phyloP scores from a whole-genome alignment of 2,797 vertebrate genomes.

The Caiman crocodilus region DNA sequence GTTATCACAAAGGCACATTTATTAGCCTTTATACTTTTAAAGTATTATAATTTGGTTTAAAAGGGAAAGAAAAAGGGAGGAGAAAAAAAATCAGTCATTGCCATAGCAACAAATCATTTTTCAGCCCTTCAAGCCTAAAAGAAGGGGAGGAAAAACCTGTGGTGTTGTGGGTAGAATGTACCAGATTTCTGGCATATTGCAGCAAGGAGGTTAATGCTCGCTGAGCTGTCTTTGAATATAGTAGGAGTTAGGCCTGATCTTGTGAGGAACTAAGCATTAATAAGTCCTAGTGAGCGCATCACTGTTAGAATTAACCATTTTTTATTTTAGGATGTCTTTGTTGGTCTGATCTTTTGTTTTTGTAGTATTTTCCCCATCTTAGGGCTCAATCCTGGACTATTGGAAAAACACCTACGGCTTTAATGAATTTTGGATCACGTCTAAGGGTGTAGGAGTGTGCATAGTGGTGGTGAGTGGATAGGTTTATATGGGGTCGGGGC shows the following conservation, averaged over 20 bases:
- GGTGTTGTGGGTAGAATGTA: not conserved
- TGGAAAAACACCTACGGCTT: not conserved
- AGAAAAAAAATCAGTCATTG: not conserved
- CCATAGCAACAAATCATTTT: slow-evolving; percentile 4
- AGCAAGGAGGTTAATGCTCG: not conserved
- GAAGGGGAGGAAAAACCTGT: not conserved
- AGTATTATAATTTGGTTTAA: not conserved
- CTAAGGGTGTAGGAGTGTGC: not conserved
- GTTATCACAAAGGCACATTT: not conserved
- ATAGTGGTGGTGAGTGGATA: too few species aligned
- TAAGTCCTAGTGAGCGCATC: not conserved
- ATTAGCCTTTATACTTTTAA: not conserved
- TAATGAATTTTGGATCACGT: not conserved
- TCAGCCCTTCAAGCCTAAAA: not conserved
- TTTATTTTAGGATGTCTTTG: not conserved
- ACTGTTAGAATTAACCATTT: not conserved
- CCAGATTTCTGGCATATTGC: not conserved
- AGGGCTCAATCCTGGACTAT: not conserved
- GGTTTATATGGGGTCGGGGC: not conserved
- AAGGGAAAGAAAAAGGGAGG: not conserved
- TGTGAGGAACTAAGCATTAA: not conserved
- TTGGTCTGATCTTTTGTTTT: not conserved
- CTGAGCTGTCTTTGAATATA: not conserved
- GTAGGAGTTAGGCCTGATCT: not conserved
- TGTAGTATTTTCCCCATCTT: not conserved